Conservation (phyloP, 2,888 invertebrate genomes). For the Fabriciana adippe region DNA sequence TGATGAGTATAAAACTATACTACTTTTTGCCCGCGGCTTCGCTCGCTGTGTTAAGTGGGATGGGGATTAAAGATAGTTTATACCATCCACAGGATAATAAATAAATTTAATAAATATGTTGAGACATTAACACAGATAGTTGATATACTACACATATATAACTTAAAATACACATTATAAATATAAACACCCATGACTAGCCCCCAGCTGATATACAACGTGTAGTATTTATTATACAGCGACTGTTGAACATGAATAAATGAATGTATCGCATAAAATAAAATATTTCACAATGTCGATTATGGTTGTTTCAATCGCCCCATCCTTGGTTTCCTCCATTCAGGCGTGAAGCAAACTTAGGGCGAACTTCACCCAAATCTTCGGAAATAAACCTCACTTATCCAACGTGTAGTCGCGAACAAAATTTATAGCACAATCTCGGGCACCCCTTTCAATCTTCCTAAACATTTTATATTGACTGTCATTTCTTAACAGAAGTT, state of each 20-base stretch:
- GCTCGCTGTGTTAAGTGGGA: too few species aligned
- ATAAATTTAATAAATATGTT: too few species aligned
- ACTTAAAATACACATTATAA: too few species aligned
- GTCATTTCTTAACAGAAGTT: slow-evolving; percentile 49
- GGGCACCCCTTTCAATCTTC: slow-evolving; percentile 64
- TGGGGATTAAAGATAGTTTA: too few species aligned
- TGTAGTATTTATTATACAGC: too few species aligned
- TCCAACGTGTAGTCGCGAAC: slow-evolving; percentile 65
- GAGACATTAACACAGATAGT: too few species aligned
- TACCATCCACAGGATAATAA: too few species aligned
- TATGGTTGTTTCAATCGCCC: background rate
- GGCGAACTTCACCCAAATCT: slow-evolving; percentile 62
- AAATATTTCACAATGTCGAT: slow-evolving; percentile 1
- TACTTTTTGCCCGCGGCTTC: too few species aligned
- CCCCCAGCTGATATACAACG: too few species aligned
- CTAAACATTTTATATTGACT: slow-evolving; percentile 58
- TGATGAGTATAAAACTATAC: too few species aligned
- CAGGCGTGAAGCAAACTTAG: slow-evolving; percentile 55
- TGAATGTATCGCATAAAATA: slow-evolving; percentile 4
- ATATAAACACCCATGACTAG: too few species aligned
- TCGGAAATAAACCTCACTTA: slow-evolving; percentile 72
- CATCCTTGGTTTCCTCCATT: slow-evolving; percentile 41
- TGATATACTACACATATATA: too few species aligned
- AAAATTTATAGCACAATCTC: slow-evolving; percentile 70
- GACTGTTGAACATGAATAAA: background rate